phyloP scores from a whole-genome alignment of 2,888 invertebrate species.

The Gastrophysa polygoni region DNA sequence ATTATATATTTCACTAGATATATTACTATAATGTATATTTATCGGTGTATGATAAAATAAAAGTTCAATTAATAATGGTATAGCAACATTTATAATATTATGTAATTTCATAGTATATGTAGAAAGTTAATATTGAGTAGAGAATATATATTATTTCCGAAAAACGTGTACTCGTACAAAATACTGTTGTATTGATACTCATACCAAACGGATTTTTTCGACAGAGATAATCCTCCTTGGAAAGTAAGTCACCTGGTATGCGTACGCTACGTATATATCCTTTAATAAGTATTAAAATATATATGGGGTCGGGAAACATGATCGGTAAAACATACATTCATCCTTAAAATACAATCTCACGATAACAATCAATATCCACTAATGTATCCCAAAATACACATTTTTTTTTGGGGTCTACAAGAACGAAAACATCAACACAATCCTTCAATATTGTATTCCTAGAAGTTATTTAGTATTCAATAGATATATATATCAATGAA shows the following conservation, averaged over 20 bases:
- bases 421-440: not conserved
- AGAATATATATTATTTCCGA: slow-evolving; percentile 56
- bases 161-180: slow-evolving; percentile 61
- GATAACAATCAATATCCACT: slow-evolving; percentile 53
- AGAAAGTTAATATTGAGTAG: slow-evolving; percentile 59
- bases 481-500: too few relatives aligned
- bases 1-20: slow-evolving; percentile 61
- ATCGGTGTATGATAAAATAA: slow-evolving; percentile 60
- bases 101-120: slow-evolving; percentile 52
- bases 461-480: not conserved
- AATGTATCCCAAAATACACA: slow-evolving; percentile 42
- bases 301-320: slow-evolving; percentile 55
- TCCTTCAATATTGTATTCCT: not conserved
- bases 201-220: too few relatives aligned
- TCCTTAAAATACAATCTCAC: slow-evolving; percentile 57
- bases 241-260: too few relatives aligned
- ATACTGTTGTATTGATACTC: slow-evolving; percentile 56
- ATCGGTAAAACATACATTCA: slow-evolving; percentile 51
- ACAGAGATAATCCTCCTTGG: too few relatives aligned
- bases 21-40: slow-evolving; percentile 59
- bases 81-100: slow-evolving; percentile 59
- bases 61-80: slow-evolving; percentile 54
- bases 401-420: slow-evolving; percentile 17
- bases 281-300: slow-evolving; percentile 54
- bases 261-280: slow-evolving; percentile 54